Percentiles rank a stretch among this genome's conserved stretches.
Conservation (phyloP, 2,113 vertebrate genomes). For the Ivindomyrus marchei region DNA sequence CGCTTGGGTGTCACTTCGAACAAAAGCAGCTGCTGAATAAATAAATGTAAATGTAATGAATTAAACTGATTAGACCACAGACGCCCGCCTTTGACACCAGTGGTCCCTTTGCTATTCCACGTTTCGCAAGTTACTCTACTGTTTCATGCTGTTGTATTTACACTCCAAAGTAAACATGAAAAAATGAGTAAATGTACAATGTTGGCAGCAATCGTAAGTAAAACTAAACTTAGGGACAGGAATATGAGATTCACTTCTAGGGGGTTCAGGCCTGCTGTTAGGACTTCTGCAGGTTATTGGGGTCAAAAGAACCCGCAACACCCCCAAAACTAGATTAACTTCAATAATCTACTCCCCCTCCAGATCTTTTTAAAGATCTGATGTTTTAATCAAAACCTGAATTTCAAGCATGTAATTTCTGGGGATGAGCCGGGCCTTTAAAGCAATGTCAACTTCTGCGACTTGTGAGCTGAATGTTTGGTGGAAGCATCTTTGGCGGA, state of each 20-base stretch:
- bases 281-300: neutral
- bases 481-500: neutral
- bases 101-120: neutral
- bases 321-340: neutral
- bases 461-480: neutral
- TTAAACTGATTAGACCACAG: neutral
- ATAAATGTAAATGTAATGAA: neutral
- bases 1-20: neutral
- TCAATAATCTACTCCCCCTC: neutral
- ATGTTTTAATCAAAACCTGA: neutral
- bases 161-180: neutral
- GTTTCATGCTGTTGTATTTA: neutral
- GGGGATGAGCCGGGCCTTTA: neutral
- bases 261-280: neutral
- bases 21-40: neutral
- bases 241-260: neutral
- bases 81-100: neutral
- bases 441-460: neutral
- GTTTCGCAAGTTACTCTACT: neutral
- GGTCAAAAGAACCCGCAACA: neutral
- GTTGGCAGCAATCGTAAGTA: neutral
- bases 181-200: neutral
- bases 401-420: neutral
- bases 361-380: neutral
- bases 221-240: neutral